A percentile compares a stretch with the other conserved stretches of the same genome.
Conservation (phyloP, 2,797 vertebrate genomes). For the Pristis pectinata region DNA sequence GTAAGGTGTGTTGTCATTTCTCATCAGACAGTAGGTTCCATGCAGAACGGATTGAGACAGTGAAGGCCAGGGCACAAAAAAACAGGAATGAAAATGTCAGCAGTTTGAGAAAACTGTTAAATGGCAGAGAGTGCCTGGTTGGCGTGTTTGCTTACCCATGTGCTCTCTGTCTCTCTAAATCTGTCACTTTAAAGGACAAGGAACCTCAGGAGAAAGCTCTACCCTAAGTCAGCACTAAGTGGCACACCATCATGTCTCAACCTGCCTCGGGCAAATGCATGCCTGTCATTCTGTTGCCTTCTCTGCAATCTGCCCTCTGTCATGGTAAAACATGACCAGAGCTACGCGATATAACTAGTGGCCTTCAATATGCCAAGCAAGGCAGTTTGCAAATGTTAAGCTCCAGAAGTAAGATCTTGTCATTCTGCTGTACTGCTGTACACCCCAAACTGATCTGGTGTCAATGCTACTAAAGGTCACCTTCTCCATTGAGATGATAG, state of each 20-base stretch:
- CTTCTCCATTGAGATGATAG: not conserved
- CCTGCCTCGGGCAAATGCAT: constrained; percentile 56
- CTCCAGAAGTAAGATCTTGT: not conserved
- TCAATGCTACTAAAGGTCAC: constrained; percentile 10
- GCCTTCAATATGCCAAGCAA: constrained; percentile 44
- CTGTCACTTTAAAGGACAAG: constrained; percentile 67
- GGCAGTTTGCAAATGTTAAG: constrained; percentile 19
- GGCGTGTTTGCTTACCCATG: constrained; percentile 73
- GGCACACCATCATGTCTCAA: constrained; percentile 45
- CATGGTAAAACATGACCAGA: constrained; percentile 50
- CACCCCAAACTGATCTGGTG: not conserved
- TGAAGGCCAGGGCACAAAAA: constrained; percentile 64
- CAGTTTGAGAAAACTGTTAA: constrained; percentile 64
- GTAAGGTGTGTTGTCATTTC: constrained; percentile 24
- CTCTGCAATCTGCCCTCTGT: constrained; percentile 56
- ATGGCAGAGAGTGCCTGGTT: constrained; percentile 74
- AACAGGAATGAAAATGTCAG: constrained; percentile 66
- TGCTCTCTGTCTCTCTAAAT: constrained; percentile 76
- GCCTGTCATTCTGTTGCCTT: constrained; percentile 56
- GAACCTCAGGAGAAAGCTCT: constrained; percentile 63
- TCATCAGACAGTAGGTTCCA: not conserved
- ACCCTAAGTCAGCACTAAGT: constrained; percentile 50
- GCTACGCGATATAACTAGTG: constrained; percentile 43
- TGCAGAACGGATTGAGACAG: constrained; percentile 42
- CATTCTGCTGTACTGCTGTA: not conserved